Percentiles rank a stretch among this genome's conserved stretches.
phyloP scores from a whole-genome alignment of 2,797 vertebrate genomes.

The Alosa sapidissima region DNA sequence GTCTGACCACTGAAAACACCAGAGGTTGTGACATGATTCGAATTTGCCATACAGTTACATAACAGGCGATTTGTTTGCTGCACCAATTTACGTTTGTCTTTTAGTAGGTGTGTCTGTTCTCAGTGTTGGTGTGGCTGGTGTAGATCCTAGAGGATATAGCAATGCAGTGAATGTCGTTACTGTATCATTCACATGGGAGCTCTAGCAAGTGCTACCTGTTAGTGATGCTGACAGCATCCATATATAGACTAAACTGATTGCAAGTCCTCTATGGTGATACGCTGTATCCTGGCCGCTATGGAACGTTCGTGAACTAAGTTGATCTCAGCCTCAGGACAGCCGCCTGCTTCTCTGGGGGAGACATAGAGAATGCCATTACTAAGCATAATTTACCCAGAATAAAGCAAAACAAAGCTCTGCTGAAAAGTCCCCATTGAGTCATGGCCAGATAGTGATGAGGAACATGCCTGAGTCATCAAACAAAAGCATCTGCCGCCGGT shows the following conservation, averaged over 20 bases:
- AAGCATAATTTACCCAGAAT: background rate
- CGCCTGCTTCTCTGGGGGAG: background rate
- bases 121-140: background rate
- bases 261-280: background rate
- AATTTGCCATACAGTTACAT: background rate
- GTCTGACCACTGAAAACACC: background rate
- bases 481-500: background rate
- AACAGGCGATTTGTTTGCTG: background rate
- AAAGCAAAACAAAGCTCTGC: conserved; percentile 3
- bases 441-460: background rate
- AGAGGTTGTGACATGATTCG: background rate
- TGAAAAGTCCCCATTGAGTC: conserved; percentile 16
- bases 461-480: background rate
- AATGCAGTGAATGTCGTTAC: background rate
- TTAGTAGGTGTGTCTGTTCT: background rate
- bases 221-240: background rate
- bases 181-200: background rate
- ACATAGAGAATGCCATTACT: background rate
- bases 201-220: background rate
- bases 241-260: background rate
- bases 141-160: background rate
- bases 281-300: background rate
- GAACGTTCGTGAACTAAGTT: background rate
- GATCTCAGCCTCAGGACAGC: background rate
- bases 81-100: background rate